Percentiles rank a stretch among this genome's conserved stretches.
These are phyloP conservation scores for Hydropsyche betteni DNA, from an alignment of 2,888 invertebrate species.

Conservation along the genomic window DNA sequence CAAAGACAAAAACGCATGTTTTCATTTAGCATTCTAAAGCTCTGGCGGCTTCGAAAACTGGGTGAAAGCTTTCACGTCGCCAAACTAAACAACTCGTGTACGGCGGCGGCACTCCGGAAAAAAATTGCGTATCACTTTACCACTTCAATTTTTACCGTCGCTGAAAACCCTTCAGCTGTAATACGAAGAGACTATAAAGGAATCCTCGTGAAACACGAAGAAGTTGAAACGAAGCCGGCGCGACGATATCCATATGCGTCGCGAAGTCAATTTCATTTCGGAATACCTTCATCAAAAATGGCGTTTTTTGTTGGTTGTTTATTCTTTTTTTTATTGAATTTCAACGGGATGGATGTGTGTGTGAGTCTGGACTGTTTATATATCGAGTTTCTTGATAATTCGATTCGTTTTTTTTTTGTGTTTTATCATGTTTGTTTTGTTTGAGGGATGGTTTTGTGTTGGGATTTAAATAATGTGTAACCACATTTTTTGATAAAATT, in stretches of 20 bases:
- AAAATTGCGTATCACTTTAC: conserved; percentile 28
- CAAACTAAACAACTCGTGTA: conserved; percentile 16
- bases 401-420: too few relatives aligned
- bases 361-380: too few relatives aligned
- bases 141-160: conserved; percentile 29
- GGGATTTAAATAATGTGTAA: too few relatives aligned
- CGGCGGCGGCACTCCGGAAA: neutral
- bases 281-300: conserved; percentile 16
- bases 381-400: too few relatives aligned
- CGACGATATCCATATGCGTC: neutral
- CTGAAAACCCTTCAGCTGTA: conserved; percentile 31
- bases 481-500: too few relatives aligned
- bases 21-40: neutral
- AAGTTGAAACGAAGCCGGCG: neutral
- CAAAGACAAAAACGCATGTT: too few relatives aligned
- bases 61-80: conserved; percentile 11
- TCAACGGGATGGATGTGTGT: too few relatives aligned
- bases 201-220: conserved; percentile 24
- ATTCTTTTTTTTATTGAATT: too few relatives aligned
- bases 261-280: conserved; percentile 15
- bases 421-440: too few relatives aligned
- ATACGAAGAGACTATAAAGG: conserved; percentile 30
- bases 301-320: neutral
- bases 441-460: too few relatives aligned
- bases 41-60: conserved; percentile 1